Percentiles rank a stretch among this genome's conserved stretches.
Evolutionary conservation across 2,888 invertebrate genomes (phyloP).

Genomic region (Rhaphigaster nebulosa): DNA sequence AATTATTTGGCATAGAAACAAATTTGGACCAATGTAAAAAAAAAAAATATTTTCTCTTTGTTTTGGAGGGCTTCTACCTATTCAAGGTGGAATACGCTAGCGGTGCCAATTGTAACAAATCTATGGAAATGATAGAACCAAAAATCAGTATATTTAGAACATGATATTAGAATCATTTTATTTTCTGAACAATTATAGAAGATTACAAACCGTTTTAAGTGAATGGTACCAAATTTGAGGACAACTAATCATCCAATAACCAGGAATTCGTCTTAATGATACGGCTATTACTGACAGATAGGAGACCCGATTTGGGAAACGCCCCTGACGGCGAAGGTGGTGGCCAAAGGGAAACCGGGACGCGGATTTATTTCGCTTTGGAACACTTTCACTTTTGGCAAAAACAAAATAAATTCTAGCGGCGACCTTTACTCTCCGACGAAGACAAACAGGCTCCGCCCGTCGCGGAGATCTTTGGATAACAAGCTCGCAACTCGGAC

Average conservation of each 20-base stretch:
- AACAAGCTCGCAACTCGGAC: not conserved
- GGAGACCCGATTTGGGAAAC: too few species aligned
- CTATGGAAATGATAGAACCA: too few species aligned
- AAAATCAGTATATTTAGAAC: too few species aligned
- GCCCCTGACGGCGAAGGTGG: not conserved
- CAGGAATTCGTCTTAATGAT: not conserved
- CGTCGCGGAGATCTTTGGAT: not conserved
- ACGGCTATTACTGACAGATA: not conserved
- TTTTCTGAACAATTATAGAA: not conserved
- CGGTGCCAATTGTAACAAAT: too few species aligned
- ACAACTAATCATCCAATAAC: not conserved
- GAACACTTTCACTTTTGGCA: not conserved
- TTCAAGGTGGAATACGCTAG: too few species aligned
- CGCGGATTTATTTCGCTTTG: not conserved
- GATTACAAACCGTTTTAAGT: not conserved
- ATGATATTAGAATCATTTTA: not conserved
- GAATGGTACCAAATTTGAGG: not conserved
- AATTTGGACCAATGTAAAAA: too few species aligned
- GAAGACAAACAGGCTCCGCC: not conserved
- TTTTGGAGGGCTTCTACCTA: too few species aligned
- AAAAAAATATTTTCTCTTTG: too few species aligned
- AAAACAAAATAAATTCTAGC: slow-evolving; percentile 8
- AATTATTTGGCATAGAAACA: too few species aligned
- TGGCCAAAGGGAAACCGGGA: not conserved
- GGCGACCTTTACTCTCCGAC: not conserved